Base-by-base conservation (phyloP, 2,797 vertebrate genomes). In the Tapera naevia region DNA sequence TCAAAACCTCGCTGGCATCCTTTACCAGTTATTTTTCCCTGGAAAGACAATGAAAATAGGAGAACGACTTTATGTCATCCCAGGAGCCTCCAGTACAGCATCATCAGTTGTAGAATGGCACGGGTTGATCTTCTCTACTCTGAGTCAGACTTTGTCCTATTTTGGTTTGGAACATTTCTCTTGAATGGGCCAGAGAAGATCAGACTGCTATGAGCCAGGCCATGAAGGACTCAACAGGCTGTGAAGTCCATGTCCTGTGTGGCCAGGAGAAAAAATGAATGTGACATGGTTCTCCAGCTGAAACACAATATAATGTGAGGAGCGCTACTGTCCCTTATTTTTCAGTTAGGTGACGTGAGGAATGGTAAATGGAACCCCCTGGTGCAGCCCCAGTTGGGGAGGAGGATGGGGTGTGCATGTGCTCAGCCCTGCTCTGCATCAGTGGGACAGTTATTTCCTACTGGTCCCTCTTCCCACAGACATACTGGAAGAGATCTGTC, bases 181-280 rank as follows among this genome's bases (percentile, higher is more conserved):
- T 94, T 5, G 9, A 50, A 61, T 11, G 28, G 70, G 15, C 23
- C 51, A 57, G 69, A 10, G 72, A 83, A 33, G 35, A 70, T 79
- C 56, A 81, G 70, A 43, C n/a, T 83, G 76, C 70, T 80, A 70
- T 89, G 24, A 86, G 66, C 62, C 69, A 62, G 67, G 45, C 37
- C 13, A 12, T 51, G 78, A 78, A 85, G 78, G 70, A 30, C 67
- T 93, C 0, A 10, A 75, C 45, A 60, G 79, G 58, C 87, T 5
- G 0, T 89, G 84, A 65, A 1, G 0, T 28, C 56, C 0, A 0
- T 13, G 35, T 62, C 50, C 54, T 24, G n/a, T n/a, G 22, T 17
- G 43, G 70, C 91, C 64, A 39, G 93, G 53, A 80, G 88, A 61
- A 70, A 18, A 84, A 75, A 28, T 11, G 35, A 61, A 33, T 54